Conservation (phyloP, 2,113 vertebrate genomes). For the Callipepla californica region DNA sequence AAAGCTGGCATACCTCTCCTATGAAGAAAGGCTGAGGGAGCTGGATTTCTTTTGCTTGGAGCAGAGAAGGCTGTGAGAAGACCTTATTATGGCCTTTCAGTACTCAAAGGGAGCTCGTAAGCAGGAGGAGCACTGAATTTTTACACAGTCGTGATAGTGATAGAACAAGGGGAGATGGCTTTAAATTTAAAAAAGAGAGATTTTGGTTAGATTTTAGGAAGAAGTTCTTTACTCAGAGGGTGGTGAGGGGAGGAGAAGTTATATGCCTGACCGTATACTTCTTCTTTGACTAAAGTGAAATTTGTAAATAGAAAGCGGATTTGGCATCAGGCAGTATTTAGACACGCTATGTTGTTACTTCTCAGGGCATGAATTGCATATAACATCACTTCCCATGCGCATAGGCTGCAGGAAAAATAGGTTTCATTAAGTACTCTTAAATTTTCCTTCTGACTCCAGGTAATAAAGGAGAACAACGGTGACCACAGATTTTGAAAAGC, state of each 20-base stretch:
- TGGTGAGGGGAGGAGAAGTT: neutral
- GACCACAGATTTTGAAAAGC: neutral
- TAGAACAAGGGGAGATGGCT: too few relatives aligned
- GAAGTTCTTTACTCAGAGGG: too few relatives aligned
- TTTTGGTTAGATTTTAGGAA: too few relatives aligned
- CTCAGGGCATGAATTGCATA: neutral
- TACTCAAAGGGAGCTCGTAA: too few relatives aligned
- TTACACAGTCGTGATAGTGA: too few relatives aligned
- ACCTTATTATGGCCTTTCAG: too few relatives aligned
- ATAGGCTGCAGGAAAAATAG: neutral
- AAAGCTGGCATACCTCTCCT: too few relatives aligned
- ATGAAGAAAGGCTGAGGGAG: too few relatives aligned
- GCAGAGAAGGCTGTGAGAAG: too few relatives aligned
- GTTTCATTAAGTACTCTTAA: neutral
- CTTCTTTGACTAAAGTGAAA: neutral
- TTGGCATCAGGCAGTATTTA: slow-evolving; percentile 8
- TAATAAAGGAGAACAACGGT: neutral
- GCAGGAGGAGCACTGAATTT: too few relatives aligned
- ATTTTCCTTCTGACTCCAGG: neutral
- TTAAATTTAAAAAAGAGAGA: too few relatives aligned
- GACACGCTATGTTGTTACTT: neutral
- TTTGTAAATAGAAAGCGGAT: neutral
- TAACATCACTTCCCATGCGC: neutral
- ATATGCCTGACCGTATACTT: neutral
- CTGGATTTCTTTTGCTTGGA: too few relatives aligned